Evolutionary conservation across 2,797 vertebrate genomes (phyloP).

Genomic region (Smutsia gigantea): DNA sequence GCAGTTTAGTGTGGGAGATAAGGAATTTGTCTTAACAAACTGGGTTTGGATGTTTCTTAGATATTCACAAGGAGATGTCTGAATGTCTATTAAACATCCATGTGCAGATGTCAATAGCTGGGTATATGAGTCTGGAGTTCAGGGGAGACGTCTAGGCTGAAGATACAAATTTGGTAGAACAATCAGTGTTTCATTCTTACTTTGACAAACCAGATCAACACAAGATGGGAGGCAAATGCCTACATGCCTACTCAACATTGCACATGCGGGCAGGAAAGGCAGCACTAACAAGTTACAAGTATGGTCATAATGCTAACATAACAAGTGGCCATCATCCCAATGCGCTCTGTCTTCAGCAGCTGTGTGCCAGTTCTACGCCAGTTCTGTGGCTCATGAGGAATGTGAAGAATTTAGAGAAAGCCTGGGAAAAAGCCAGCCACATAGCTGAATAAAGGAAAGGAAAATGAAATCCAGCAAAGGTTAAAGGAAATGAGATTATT

Average conservation of each 20-base stretch:
- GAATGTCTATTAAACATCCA: not conserved
- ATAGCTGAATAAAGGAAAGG: not conserved
- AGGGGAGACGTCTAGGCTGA: not conserved
- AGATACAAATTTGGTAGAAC: not conserved
- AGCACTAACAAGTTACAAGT: not conserved
- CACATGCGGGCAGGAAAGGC: not conserved
- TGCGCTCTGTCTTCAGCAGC: not conserved
- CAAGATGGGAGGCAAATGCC: not conserved
- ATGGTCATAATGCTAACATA: not conserved
- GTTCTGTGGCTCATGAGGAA: constrained; percentile 49
- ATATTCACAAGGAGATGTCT: not conserved
- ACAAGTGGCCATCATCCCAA: not conserved
- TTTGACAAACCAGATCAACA: not conserved
- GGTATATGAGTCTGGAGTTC: not conserved
- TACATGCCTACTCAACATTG: not conserved
- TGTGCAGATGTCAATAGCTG: not conserved
- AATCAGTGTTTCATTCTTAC: not conserved
- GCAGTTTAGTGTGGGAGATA: not conserved
- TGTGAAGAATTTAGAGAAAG: constrained; percentile 56
- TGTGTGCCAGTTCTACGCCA: not conserved
- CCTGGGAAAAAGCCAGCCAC: constrained; percentile 56
- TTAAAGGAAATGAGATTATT: not conserved
- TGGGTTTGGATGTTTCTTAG: not conserved
- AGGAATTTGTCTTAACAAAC: not conserved
- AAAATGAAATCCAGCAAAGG: constrained; percentile 23